Percentiles rank a stretch among this genome's conserved stretches.
These are phyloP conservation scores for Drosophila trapezifrons DNA, from an alignment of 1,140 invertebrate genomes.

Conservation along the genomic window DNA sequence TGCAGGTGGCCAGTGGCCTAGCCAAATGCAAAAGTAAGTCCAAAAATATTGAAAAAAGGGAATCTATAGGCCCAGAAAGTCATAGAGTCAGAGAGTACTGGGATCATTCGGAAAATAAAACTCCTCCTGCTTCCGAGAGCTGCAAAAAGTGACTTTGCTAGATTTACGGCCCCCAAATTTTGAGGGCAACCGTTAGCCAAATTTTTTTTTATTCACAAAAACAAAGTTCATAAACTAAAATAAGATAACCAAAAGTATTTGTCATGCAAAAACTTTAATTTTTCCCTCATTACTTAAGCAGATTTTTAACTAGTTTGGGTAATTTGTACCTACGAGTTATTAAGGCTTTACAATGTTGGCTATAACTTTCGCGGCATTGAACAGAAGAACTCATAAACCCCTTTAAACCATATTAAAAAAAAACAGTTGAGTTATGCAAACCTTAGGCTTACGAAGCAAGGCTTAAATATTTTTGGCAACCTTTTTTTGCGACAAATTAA, in stretches of 20 bases:
- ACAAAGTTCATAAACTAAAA: not conserved
- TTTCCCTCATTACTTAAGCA: not conserved
- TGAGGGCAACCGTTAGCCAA: not conserved
- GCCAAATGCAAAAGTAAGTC: slow-evolving; percentile 73
- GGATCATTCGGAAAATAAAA: not conserved
- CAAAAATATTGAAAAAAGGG: not conserved
- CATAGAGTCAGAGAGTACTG: not conserved
- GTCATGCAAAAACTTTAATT: not conserved
- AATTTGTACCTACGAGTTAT: not conserved
- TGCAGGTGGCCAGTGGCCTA: slow-evolving; percentile 66
- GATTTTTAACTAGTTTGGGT: not conserved
- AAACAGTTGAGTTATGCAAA: not conserved
- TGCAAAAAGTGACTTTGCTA: not conserved
- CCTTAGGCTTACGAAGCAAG: not conserved
- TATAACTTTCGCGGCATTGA: not conserved
- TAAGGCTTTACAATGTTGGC: not conserved
- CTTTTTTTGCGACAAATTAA: not conserved
- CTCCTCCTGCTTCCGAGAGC: not conserved
- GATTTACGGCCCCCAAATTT: not conserved
- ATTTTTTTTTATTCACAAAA: not conserved
- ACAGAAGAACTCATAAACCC: not conserved
- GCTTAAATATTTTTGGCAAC: not conserved
- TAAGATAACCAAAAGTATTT: not conserved
- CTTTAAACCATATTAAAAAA: not conserved
- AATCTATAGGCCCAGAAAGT: not conserved